These are phyloP conservation scores for Apolygus lucorum DNA, from an alignment of 1,140 invertebrate genomes.

Conservation along the genomic window DNA sequence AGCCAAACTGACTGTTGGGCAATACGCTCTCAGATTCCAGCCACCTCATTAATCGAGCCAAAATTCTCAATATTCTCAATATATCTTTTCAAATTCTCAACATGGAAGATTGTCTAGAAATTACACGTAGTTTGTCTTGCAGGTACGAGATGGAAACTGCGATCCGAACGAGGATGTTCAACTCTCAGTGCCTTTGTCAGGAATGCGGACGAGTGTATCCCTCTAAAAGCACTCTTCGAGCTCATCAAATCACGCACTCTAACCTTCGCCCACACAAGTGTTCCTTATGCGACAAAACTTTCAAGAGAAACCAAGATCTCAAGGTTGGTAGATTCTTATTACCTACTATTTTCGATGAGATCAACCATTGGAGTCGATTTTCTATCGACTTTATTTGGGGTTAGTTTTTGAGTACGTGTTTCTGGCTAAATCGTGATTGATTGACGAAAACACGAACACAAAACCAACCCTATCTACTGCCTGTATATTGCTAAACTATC, in stretches of 20 bases:
- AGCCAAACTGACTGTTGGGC: too few species aligned
- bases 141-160: not conserved
- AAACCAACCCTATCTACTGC: too few species aligned
- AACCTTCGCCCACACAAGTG: slow-evolving; percentile 59
- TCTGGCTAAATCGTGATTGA: too few species aligned
- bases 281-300: slow-evolving; percentile 60
- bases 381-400: too few species aligned
- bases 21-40: too few species aligned
- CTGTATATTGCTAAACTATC: too few species aligned
- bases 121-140: not conserved
- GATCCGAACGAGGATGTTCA: not conserved
- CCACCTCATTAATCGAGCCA: too few species aligned
- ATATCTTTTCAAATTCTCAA: too few species aligned
- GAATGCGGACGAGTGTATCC: slow-evolving; percentile 60
- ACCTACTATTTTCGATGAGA: not conserved
- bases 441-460: too few species aligned
- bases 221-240: slow-evolving; percentile 56
- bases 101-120: too few species aligned
- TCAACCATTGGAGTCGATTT: slow-evolving; percentile 13
- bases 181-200: slow-evolving; percentile 47
- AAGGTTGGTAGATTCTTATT: slow-evolving; percentile 44
- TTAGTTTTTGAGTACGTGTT: too few species aligned
- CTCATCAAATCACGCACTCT: slow-evolving; percentile 62
- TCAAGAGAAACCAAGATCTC: slow-evolving; percentile 64
- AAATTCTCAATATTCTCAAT: too few species aligned